phyloP scores from a whole-genome alignment of 2,113 vertebrate genomes.

The Chinchilla lanigera region DNA sequence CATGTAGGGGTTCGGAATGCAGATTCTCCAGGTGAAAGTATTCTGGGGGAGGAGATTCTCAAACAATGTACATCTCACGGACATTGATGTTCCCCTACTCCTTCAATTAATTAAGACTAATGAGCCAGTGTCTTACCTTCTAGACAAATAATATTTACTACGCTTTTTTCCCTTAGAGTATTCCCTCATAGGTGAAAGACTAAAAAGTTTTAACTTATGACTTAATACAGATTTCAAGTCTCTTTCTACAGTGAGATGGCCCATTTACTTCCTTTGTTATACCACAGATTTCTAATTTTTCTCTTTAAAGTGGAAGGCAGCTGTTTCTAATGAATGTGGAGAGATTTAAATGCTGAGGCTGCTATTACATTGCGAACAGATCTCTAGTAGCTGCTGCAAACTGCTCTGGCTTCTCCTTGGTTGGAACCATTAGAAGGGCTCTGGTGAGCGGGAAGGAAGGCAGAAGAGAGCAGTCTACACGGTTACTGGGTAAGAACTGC shows the following conservation, averaged over 20 bases:
- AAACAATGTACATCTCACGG: not conserved
- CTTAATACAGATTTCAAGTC: not conserved
- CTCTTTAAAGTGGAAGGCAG: not conserved
- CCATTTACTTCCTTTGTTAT: not conserved
- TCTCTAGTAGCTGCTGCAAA: not conserved
- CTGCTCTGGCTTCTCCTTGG: not conserved
- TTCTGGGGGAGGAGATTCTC: not conserved
- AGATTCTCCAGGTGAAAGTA: not conserved
- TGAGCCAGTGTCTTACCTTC: not conserved
- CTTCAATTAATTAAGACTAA: not conserved
- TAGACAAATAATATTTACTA: not conserved
- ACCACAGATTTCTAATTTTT: not conserved
- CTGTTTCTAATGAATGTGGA: not conserved
- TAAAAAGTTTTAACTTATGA: not conserved
- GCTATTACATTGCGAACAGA: not conserved
- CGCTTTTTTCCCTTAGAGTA: not conserved
- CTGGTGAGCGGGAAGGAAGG: not conserved
- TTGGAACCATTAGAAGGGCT: not conserved
- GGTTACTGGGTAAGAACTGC: not conserved
- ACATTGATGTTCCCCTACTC: not conserved
- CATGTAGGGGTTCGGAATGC: not conserved
- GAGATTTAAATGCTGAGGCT: not conserved
- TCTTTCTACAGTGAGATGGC: not conserved
- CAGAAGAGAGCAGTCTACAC: not conserved
- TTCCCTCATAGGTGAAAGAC: not conserved